A percentile compares a stretch with the other conserved stretches of the same genome.
Evolutionary conservation across 2,888 invertebrate species (phyloP).

Genomic region (Spialia ferax): DNA sequence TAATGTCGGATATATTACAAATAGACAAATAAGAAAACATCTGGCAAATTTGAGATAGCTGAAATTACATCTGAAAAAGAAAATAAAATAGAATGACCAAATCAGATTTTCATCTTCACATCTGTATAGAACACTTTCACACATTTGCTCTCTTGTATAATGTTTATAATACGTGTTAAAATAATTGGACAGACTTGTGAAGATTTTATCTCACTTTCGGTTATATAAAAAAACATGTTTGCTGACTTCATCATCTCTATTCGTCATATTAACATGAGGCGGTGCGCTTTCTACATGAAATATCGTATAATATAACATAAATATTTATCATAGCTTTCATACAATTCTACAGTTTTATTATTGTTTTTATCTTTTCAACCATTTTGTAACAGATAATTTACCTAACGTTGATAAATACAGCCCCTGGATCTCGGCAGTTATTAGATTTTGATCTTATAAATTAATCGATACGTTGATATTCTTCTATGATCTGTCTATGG

Average conservation of each 20-base stretch:
- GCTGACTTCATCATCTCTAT: neutral
- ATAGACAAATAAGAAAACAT: too few species aligned
- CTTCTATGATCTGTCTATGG: too few species aligned
- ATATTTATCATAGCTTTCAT: neutral
- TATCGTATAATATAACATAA: neutral
- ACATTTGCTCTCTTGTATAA: constrained; percentile 21
- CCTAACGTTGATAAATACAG: too few species aligned
- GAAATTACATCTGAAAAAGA: neutral
- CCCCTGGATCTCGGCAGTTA: too few species aligned
- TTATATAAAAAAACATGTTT: constrained; percentile 16
- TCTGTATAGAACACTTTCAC: constrained; percentile 27
- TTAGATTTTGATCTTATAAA: too few species aligned
- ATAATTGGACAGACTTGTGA: constrained; percentile 14
- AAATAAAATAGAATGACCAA: constrained; percentile 4
- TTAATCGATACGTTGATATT: too few species aligned
- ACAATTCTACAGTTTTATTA: neutral
- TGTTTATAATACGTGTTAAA: constrained; percentile 31
- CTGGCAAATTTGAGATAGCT: neutral
- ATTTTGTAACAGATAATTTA: too few species aligned
- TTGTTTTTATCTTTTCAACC: too few species aligned
- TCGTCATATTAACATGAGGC: neutral
- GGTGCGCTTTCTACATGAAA: neutral
- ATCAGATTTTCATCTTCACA: constrained; percentile 9
- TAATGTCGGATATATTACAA: too few species aligned
- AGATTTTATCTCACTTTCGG: constrained; percentile 12